Base-by-base conservation (phyloP, 2,113 vertebrate genomes). In the Saguinus midas region DNA sequence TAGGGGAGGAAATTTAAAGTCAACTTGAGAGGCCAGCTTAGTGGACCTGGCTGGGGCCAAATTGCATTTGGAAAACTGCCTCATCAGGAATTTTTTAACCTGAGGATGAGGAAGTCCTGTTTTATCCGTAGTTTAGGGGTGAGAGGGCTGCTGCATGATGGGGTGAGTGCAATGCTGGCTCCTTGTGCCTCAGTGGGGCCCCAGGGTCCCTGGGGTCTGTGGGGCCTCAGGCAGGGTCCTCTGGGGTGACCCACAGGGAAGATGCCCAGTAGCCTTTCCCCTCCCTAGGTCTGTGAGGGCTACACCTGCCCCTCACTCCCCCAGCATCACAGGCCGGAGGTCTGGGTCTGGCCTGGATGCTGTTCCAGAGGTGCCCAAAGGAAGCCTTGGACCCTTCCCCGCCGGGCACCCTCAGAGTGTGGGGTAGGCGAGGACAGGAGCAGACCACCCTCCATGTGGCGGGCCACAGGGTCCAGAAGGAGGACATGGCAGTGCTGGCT, bases 341-440 rank as follows among this genome's bases (percentile, higher is more conserved):
- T 27, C 32, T n/a, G 32, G 23, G 23, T 13, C 72, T 75, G 12
- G 37, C 52, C 14, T 8, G 13, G 52, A 1, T 40, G 8, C 66
- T 3, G 1, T 3, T 25, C 37, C 66, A 10, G 29, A 45, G 3
- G 14, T 45, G 66, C 37, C 18, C 16, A 52, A 52, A 40, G 37
- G 18, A 35, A 16, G 43, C 79, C 40, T 45, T 18, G 14, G 20
- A 52, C 20, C 45, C 20, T 45, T 5, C 25, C 35, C 9, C 3
- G 37, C 2, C 0, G 1, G 12, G 11, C 89, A 55, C 20, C 13
- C 48, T 25, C 55, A 11, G 35, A 10, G 35, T 1, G 0, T 57
- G 27, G 18, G 25, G 0, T 7, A 18, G 50, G 37, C 35, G 66
- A 35, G 32, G 10, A 16, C 21, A 80, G 58, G 58, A 52, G 17